Base-by-base conservation (phyloP, 2,888 invertebrate genomes). In the Epinotia demarniana region DNA sequence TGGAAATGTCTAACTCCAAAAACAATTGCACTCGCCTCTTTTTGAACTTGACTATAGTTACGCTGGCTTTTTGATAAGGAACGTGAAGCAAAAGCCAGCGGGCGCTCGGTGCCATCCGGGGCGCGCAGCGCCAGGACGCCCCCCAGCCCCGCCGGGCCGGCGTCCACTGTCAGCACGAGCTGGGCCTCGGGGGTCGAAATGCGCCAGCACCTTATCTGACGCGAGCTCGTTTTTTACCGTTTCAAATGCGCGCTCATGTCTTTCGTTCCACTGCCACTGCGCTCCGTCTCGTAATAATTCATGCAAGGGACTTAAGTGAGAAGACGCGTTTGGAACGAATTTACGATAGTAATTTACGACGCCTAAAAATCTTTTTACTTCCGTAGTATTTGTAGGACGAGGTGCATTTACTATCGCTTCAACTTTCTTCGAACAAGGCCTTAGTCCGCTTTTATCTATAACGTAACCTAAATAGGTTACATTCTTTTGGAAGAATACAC, bases 41-140 rank as follows among this genome's bases (percentile, higher is more conserved):
- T 80, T 27, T 79, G 80, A 3, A 80, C 79, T 63, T 80, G 80
- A 46, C 77, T 77, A 61, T 80, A 81, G 33, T 77, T 79, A 12
- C 62, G 43, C 64, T 79, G 77, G 49, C 77, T 78, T 3, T 67
- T 1, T 9, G 27, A 58, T 3, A 78, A 64, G 2, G 74, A 77
- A 0, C 77, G 71, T 11, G 73, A 71, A 3, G 70, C 70, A 19
- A 18, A 73, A 0, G 67, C 81, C 81, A 82, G 46, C 12, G 63
- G 46, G 3, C 63, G 46, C 46, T 64, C 58, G 43, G n/a, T 18
- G 58, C 11, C 57, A 11, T 19, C 19, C 3, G 57, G 0, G 8
- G 11, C 57, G 8, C 57, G 18, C 19, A 19, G n/a, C 12, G 68
- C 68, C 1, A 60, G 43, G 23, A 27, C 16, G 33, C 27, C 66